phyloP scores from a whole-genome alignment of 2,113 vertebrate species.

The Cyanistes caeruleus region DNA sequence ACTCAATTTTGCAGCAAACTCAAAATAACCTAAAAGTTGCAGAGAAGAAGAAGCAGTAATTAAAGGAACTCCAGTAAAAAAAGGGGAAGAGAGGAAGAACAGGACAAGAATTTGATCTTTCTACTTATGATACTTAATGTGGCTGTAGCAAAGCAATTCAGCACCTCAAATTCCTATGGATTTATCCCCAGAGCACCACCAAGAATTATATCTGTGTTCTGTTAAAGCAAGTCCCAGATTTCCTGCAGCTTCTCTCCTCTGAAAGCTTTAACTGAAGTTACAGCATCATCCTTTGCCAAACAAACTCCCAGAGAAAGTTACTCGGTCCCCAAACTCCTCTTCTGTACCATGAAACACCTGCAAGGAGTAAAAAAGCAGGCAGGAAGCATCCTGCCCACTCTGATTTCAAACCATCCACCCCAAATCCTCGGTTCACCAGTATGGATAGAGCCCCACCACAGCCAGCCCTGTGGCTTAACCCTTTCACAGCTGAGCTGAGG shows the following conservation, averaged over 20 bases:
- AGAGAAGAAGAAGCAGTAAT: neutral
- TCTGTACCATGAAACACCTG: neutral
- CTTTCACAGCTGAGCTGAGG: neutral
- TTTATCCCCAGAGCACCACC: neutral
- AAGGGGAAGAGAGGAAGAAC: neutral
- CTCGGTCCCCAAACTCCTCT: neutral
- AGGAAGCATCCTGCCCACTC: neutral
- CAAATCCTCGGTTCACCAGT: neutral
- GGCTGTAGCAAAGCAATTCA: neutral
- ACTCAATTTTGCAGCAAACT: neutral
- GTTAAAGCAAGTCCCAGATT: neutral
- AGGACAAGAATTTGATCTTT: neutral
- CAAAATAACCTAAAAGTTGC: neutral
- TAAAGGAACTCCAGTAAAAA: neutral
- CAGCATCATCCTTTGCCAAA: neutral
- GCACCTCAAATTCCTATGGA: neutral
- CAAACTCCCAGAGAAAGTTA: neutral
- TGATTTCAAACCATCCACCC: neutral
- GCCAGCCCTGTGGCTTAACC: neutral
- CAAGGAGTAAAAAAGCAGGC: neutral
- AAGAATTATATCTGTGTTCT: neutral
- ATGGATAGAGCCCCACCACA: neutral
- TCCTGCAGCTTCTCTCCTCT: neutral
- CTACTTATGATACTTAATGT: accelerated
- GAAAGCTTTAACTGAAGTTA: neutral